Evolutionary conservation across 2,797 vertebrate species (phyloP), one percentile per base, ranked within the genome.

Genomic region (Rhadinocentrus ornatus): DNA sequence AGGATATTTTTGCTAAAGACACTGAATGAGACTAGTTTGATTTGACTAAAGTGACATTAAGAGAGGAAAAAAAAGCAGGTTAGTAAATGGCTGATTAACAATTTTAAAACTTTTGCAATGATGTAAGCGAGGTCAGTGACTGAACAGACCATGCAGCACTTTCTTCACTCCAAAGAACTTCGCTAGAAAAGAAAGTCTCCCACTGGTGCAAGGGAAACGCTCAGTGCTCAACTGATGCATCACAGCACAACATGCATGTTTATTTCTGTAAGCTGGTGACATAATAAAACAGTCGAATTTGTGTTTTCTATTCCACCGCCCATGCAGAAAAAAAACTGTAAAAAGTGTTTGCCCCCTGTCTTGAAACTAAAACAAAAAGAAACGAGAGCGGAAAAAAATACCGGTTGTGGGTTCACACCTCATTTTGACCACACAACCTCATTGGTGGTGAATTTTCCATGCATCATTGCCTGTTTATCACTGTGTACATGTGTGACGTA

Each of bases 361-460:
- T 13, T 39, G 18, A 66, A 2, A n/a, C 7, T 8, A 39, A 53
- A 29, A 29, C 27, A 2, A 2, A 2, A 29, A 2, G 4, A 29
- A 4, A 29, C 27, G 4, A 29, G 27, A 29, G 4, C 27, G 27
- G 27, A 29, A 29, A 29, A 24, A 66, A 57, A 52, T 16, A 48
- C 11, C 39, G 4, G 10, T 24, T 58, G 0, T 0, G 15, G 27
- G 26, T 34, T 77, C 31, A 77, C 69, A 66, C 73, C 61, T 78
- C 39, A 22, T 4, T 60, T 22, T 65, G 37, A 72, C 69, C 75
- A 31, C 50, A 32, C 27, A 44, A 35, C 71, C 73, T 67, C 74
- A 74, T 24, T 10, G 35, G 35, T n/a, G 54, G 35, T 59, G 6
- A 59, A 58, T 54, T 73, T 84, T 78, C 68, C 78, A 50, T 62